Conservation (phyloP, 2,797 vertebrate species). For the Schizopygopsis pylzovi region DNA sequence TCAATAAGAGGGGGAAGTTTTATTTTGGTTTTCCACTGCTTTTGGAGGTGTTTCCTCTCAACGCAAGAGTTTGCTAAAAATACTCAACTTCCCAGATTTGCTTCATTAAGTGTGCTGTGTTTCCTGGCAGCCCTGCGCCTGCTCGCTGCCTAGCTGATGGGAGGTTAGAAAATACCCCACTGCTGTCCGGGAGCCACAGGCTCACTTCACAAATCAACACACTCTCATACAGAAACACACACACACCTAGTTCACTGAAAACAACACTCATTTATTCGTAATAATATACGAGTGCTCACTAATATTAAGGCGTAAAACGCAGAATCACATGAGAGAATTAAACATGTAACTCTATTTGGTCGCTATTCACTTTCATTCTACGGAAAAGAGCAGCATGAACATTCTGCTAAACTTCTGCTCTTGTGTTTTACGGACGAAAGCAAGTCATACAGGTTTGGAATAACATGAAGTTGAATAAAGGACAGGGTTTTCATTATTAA, state of each 20-base stretch:
- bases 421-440: background rate
- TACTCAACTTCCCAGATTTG: conserved; percentile 74
- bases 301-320: background rate
- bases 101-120: conserved; percentile 74
- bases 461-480: background rate
- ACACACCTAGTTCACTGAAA: background rate
- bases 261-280: background rate
- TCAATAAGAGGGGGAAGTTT: conserved; percentile 44
- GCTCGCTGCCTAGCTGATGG: conserved; percentile 62
- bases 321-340: background rate
- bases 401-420: background rate
- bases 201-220: conserved; percentile 48
- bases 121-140: conserved; percentile 71
- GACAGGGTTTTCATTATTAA: background rate
- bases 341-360: background rate
- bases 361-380: background rate
- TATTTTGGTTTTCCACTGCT: conserved; percentile 56
- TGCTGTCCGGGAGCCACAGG: conserved; percentile 46
- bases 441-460: background rate
- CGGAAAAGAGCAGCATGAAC: background rate
- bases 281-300: background rate
- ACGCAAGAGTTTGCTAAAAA: conserved; percentile 74
- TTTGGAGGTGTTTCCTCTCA: conserved; percentile 70
- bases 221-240: conserved; percentile 9
- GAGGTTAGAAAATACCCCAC: conserved; percentile 50